Percentiles rank a stretch among this genome's conserved stretches.
Evolutionary conservation across 2,888 invertebrate species (phyloP).

Genomic region (Conops quadrifasciatus): DNA sequence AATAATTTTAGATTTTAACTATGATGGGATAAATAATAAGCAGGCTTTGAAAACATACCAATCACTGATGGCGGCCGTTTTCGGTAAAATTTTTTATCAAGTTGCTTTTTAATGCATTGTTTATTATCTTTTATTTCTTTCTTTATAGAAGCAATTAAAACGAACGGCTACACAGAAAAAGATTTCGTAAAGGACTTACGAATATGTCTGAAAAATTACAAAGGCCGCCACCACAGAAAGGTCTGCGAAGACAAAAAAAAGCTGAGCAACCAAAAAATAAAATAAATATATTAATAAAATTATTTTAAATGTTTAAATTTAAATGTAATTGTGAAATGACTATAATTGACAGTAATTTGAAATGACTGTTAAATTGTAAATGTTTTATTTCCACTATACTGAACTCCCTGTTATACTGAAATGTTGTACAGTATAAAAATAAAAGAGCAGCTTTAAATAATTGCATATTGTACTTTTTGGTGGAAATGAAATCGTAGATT

Average conservation of each 20-base stretch:
- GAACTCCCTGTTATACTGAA: too few species aligned
- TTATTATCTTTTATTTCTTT: not conserved
- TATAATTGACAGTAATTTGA: too few species aligned
- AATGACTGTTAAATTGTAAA: too few species aligned
- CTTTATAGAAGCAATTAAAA: slow-evolving; percentile 13
- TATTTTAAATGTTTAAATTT: too few species aligned
- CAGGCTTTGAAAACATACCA: not conserved
- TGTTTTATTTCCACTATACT: too few species aligned
- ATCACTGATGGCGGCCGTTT: not conserved
- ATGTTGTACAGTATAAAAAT: too few species aligned
- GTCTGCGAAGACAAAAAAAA: not conserved
- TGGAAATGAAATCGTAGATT: too few species aligned
- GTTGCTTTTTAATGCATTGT: too few species aligned
- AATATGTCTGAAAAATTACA: not conserved
- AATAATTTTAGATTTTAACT: not conserved
- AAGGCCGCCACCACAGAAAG: not conserved
- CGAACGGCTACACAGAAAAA: not conserved
- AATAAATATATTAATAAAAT: not conserved
- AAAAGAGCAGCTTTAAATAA: too few species aligned
- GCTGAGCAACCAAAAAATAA: not conserved
- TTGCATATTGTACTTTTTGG: too few species aligned
- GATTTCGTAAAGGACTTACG: not conserved
- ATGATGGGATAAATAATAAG: not conserved
- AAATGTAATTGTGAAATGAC: too few species aligned
- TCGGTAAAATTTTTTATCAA: not conserved